A percentile compares a stretch with the other conserved stretches of the same genome.
Conservation (phyloP, 2,113 vertebrate species). For the Amazona guildingii region DNA sequence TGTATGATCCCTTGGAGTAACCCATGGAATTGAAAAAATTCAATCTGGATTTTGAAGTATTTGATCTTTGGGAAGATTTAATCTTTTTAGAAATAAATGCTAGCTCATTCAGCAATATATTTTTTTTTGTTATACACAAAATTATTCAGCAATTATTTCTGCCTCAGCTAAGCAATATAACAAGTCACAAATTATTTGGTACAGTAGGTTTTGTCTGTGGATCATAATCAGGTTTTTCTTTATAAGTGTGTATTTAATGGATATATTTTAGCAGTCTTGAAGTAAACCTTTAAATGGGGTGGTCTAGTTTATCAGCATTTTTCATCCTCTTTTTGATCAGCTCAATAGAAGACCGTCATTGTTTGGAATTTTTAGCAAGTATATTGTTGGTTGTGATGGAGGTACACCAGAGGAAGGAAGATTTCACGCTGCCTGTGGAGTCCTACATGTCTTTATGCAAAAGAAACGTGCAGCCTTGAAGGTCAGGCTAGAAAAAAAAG, state of each 20-base stretch:
- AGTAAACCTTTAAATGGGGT: background rate
- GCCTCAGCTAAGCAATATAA: constrained; percentile 23
- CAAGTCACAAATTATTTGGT: background rate
- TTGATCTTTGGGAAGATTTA: background rate
- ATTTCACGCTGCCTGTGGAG: background rate
- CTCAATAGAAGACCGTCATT: background rate
- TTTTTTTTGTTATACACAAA: background rate
- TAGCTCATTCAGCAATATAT: background rate
- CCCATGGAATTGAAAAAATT: background rate
- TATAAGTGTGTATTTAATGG: background rate
- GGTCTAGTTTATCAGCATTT: background rate
- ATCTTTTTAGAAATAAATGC: background rate
- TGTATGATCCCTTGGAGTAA: background rate
- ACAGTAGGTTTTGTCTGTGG: background rate
- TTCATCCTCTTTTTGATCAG: background rate
- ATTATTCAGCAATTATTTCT: constrained; percentile 36
- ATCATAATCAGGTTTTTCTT: background rate
- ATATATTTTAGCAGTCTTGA: background rate
- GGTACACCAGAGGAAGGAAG: background rate
- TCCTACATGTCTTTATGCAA: background rate
- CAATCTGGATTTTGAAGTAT: background rate
- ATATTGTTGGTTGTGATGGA: background rate
- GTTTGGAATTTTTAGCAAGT: background rate
- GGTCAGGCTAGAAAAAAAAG: background rate
- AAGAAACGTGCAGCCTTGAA: background rate